Conservation (phyloP, 1,140 invertebrate species). For the Patella vulgata region DNA sequence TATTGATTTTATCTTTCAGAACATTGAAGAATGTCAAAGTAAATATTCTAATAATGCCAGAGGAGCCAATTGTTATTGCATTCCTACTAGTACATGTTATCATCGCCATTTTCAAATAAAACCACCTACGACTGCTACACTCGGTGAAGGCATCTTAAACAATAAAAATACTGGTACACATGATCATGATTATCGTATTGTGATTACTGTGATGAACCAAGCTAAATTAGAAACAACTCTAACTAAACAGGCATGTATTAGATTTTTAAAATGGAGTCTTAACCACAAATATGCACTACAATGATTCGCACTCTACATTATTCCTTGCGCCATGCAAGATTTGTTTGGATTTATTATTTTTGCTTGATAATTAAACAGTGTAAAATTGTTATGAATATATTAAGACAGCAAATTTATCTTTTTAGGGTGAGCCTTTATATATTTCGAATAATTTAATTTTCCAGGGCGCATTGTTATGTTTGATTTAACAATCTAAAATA, state of each 20-base stretch:
- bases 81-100: constrained; percentile 29
- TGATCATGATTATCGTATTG: constrained; percentile 42
- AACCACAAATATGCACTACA: too few relatives aligned
- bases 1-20: constrained; percentile 11
- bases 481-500: too few relatives aligned
- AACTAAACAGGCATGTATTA: constrained; percentile 32
- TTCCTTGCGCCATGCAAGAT: too few relatives aligned
- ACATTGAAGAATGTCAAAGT: constrained; percentile 21
- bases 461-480: too few relatives aligned
- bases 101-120: constrained; percentile 38
- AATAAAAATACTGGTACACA: constrained; percentile 32
- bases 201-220: constrained; percentile 35
- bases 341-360: too few relatives aligned
- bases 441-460: too few relatives aligned
- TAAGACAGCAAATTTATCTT: too few relatives aligned
- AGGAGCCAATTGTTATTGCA: constrained; percentile 39
- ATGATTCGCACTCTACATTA: too few relatives aligned
- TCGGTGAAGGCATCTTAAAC: constrained; percentile 23
- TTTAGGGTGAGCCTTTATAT: too few relatives aligned
- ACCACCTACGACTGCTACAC: constrained; percentile 15
- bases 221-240: constrained; percentile 32
- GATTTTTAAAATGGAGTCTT: too few relatives aligned
- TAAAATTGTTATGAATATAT: too few relatives aligned
- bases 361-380: too few relatives aligned
- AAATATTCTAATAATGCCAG: constrained; percentile 22